These are phyloP conservation scores for Acyrthosiphon pisum DNA, from an alignment of 1,140 invertebrate genomes.

Conservation along the genomic window DNA sequence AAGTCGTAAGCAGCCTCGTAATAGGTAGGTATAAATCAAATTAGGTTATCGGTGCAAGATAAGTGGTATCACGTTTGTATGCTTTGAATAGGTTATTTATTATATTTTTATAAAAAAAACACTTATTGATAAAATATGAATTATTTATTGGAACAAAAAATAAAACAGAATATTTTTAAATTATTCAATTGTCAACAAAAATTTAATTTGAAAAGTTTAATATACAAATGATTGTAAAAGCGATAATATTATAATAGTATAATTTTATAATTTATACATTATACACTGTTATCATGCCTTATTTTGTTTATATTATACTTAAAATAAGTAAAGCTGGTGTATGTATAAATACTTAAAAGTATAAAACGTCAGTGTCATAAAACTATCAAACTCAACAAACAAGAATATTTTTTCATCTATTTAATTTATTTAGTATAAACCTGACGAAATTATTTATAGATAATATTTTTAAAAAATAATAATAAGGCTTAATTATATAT, in stretches of 20 bases:
- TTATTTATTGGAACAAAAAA: not conserved
- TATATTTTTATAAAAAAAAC: no score
- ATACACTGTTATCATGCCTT: not conserved
- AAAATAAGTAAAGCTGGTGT: no score
- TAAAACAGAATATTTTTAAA: not conserved
- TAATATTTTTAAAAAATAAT: not conserved
- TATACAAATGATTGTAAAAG: slow-evolving; percentile 21
- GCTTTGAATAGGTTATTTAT: no score
- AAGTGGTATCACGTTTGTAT: no score
- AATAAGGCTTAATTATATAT: not conserved
- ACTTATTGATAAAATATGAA: not conserved
- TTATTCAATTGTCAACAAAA: not conserved
- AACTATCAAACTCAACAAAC: not conserved
- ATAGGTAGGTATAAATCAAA: no score
- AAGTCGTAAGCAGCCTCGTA: no score
- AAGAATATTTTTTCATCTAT: not conserved
- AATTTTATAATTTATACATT: not conserved
- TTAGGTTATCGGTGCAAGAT: no score
- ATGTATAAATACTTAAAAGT: not conserved
- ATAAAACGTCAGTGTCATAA: not conserved
- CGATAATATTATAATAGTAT: not conserved
- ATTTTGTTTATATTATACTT: no score
- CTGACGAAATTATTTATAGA: not conserved
- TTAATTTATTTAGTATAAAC: not conserved
- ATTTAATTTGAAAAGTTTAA: slow-evolving; percentile 27